These are phyloP conservation scores for Tridacna crocea DNA, from an alignment of 2,888 invertebrate species.

Conservation along the genomic window DNA sequence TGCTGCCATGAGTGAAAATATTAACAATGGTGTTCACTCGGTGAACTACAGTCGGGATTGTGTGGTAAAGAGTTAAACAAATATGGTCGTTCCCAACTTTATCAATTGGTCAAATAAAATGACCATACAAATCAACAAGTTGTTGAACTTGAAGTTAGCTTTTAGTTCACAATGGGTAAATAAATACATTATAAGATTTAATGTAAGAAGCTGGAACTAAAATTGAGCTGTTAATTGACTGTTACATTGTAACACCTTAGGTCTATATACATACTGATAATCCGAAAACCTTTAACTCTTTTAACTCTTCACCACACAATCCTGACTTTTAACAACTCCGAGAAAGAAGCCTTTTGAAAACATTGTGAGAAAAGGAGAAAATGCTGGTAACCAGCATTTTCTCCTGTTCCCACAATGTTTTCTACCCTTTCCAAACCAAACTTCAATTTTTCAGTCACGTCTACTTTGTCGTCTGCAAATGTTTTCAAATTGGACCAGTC, in stretches of 20 bases:
- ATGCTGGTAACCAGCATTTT: not conserved
- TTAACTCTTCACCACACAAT: no score
- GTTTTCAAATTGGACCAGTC: not conserved
- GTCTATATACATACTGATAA: not conserved
- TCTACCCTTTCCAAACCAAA: not conserved
- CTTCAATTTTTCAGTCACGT: no score
- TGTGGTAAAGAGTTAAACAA: not conserved
- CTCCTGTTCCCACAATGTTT: not conserved
- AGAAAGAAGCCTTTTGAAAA: no score
- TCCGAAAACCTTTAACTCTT: no score
- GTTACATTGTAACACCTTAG: conserved; percentile 7
- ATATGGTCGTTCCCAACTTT: conserved; percentile 17
- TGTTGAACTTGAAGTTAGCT: not conserved
- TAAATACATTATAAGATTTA: conserved; percentile 22
- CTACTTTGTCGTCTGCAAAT: no score
- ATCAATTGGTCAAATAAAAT: conserved; percentile 1
- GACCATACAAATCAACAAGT: not conserved
- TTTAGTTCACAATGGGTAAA: not conserved
- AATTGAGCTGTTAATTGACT: conserved; percentile 19
- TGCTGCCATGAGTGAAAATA: no score
- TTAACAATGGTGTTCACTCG: no score
- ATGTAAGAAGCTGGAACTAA: not conserved
- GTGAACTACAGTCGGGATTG: no score
- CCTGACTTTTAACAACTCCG: no score
- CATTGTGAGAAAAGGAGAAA: no score